Percentiles rank a stretch among this genome's conserved stretches.
These are phyloP conservation scores for Argynnis bischoffii DNA, from an alignment of 2,888 invertebrate genomes.

Conservation along the genomic window DNA sequence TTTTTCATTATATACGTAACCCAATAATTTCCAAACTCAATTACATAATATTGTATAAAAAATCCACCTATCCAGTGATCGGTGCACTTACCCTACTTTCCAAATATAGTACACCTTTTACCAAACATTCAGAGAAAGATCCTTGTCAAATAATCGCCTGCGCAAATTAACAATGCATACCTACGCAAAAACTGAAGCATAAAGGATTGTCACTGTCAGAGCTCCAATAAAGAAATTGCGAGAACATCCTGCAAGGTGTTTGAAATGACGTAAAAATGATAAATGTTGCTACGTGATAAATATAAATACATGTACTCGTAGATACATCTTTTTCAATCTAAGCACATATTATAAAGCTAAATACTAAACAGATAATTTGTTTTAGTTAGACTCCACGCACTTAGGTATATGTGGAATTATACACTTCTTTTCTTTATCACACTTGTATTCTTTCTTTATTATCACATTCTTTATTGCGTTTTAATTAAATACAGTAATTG, in stretches of 20 bases:
- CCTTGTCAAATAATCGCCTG: conserved; percentile 70
- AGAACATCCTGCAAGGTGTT: conserved; percentile 56
- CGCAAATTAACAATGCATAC: conserved; percentile 62
- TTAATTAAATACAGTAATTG: too few species aligned
- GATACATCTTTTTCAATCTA: too few species aligned
- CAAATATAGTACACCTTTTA: conserved; percentile 59
- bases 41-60: neutral
- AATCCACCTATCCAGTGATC: conserved; percentile 15
- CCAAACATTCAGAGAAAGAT: conserved; percentile 62
- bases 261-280: conserved; percentile 6
- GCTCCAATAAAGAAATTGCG: conserved; percentile 45
- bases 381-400: too few species aligned
- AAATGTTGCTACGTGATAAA: neutral
- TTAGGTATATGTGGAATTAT: too few species aligned
- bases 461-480: too few species aligned
- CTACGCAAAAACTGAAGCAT: conserved; percentile 49
- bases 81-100: conserved; percentile 47
- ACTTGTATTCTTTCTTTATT: too few species aligned
- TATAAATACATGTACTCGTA: neutral
- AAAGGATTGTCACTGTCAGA: conserved; percentile 52
- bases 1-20: too few species aligned
- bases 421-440: too few species aligned
- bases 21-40: too few species aligned
- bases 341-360: too few species aligned
- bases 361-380: too few species aligned